Base-by-base conservation (phyloP, 2,113 vertebrate species). In the Podarcis muralis region DNA sequence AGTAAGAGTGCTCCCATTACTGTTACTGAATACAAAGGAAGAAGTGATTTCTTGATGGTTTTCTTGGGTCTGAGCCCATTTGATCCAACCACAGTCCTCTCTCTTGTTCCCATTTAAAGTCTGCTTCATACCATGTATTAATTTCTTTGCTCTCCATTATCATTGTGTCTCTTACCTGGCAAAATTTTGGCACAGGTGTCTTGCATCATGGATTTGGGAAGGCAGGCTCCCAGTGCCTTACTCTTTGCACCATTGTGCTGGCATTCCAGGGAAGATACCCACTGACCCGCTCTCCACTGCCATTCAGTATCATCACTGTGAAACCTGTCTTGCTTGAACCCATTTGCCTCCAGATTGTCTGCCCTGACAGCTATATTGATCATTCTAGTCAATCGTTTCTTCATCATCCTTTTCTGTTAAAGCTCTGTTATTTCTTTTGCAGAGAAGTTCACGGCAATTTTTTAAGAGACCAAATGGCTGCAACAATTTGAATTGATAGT, bases 401-500 rank as follows among this genome's bases (percentile, higher is more conserved):
- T 89, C 71, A 90, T 90, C n/a, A 3, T 9, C 0, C 6, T 86
- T 86, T 0, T 87, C 92, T 32, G 85, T 76, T 1, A 81, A 77
- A 43, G 75, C 87, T 27, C 57, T 32, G 68, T 88, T 85, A 15
- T 86, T 87, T 27, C 57, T 32, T 12, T 69, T 1, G 1, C 11
- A 0, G 57, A 25, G 1, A 30, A 12, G 9, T 0, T 0, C 71
- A 75, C 85, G 83, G 37, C 89, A 76, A 62, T 80, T 84, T 79
- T 82, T 48, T 40, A 0, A 1, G 7, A 83, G 89, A 90, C 81
- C n/a, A 65, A 27, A 12, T 59, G 65, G 89, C 59, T 88, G 71
- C 71, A 30, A 43, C 0, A 62, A 62, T 62, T 1, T 23, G 86
- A 76, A 0, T 0, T 9, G 35, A 18, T 62, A 20, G 18, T 20